Conservation (phyloP, 2,797 vertebrate species). For the Knipowitschia caucasica region DNA sequence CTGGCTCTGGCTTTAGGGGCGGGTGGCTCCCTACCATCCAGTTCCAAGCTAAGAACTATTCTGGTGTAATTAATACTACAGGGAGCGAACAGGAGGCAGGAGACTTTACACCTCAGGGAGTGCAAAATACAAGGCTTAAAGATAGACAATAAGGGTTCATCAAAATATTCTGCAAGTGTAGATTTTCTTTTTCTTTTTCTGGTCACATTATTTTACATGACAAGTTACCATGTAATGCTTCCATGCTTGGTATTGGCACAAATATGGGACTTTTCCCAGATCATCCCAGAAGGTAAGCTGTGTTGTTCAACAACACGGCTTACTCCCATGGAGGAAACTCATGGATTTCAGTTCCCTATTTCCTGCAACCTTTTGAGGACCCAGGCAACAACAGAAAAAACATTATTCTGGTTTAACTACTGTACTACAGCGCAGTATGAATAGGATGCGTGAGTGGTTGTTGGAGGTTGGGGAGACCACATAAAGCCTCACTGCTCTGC, state of each 20-base stretch:
- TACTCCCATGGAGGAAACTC: no score
- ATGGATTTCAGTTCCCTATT: no score
- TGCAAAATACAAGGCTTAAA: slow-evolving; percentile 30
- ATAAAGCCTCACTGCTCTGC: no score
- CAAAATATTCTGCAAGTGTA: neutral
- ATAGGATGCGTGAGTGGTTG: no score
- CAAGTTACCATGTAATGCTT: neutral
- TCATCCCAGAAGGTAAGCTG: no score
- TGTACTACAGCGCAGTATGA: no score
- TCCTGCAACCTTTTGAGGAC: no score
- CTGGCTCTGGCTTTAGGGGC: slow-evolving; percentile 23
- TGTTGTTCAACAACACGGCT: no score
- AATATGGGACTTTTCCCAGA: neutral
- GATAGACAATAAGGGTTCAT: slow-evolving; percentile 4
- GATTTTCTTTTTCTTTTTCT: neutral
- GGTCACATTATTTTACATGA: neutral
- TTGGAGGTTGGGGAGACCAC: no score
- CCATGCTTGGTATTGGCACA: neutral
- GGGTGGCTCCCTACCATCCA: slow-evolving; percentile 23
- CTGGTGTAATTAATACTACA: slow-evolving; percentile 48
- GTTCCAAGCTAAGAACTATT: slow-evolving; percentile 35
- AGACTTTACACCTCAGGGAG: slow-evolving; percentile 19
- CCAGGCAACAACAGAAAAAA: no score
- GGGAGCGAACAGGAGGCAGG: slow-evolving; percentile 30
- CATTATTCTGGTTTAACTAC: no score